These are phyloP conservation scores for Bursaphelenchus mucronatus DNA, from an alignment of 1,140 invertebrate species.

Conservation along the genomic window DNA sequence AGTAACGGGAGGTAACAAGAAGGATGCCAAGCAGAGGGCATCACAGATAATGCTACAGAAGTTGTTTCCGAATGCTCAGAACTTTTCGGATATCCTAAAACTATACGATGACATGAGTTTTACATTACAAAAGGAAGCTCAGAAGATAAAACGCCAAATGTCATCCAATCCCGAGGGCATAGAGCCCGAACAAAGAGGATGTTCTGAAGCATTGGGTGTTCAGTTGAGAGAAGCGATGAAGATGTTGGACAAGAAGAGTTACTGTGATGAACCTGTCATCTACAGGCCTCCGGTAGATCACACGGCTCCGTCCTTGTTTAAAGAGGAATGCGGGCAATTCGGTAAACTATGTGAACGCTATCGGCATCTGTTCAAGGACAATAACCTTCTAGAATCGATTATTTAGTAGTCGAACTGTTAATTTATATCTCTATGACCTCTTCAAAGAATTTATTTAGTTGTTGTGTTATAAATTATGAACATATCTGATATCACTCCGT, in stretches of 20 bases:
- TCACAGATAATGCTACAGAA: conserved; percentile 82
- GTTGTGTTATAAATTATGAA: not conserved
- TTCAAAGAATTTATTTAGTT: no score
- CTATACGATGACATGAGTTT: conserved; percentile 9
- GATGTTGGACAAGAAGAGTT: conserved; percentile 6
- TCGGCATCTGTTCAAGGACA: conserved; percentile 12
- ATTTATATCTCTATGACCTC: no score
- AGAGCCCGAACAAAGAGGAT: not conserved
- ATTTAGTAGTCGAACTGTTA: not conserved
- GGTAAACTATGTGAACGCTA: conserved; percentile 12
- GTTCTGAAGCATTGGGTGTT: not conserved
- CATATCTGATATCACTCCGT: conserved; percentile 6
- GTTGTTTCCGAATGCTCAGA: conserved; percentile 10
- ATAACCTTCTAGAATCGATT: conserved; percentile 12
- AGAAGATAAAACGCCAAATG: conserved; percentile 10
- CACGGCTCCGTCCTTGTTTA: conserved; percentile 5
- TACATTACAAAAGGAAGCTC: conserved; percentile 18
- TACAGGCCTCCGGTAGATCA: conserved; percentile 1
- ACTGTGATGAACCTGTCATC: not conserved
- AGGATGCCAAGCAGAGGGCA: conserved; percentile 88
- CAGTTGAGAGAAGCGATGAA: conserved; percentile 11
- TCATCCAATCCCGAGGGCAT: not conserved
- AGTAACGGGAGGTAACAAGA: conserved; percentile 81
- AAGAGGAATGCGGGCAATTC: conserved; percentile 16
- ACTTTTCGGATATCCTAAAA: conserved; percentile 12